These are phyloP conservation scores for Leptosomus discolor DNA, from an alignment of 2,113 vertebrate species.

Conservation along the genomic window DNA sequence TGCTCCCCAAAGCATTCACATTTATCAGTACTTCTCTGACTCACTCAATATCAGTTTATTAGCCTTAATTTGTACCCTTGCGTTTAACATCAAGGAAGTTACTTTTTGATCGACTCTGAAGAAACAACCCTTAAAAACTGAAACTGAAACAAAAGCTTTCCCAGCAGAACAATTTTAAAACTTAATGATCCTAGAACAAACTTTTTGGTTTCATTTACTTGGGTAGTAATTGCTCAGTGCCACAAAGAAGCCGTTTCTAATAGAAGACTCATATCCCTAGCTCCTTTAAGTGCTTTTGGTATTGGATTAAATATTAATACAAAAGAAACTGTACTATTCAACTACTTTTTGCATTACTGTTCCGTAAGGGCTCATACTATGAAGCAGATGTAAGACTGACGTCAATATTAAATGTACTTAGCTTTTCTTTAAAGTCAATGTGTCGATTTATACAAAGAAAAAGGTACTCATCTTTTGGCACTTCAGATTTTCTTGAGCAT, in stretches of 20 bases:
- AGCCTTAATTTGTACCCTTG: slow-evolving; percentile 41
- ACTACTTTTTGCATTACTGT: slow-evolving; percentile 8
- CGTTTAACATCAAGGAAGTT: slow-evolving; percentile 11
- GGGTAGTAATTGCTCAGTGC: slow-evolving; percentile 35
- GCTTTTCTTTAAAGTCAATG: slow-evolving; percentile 21
- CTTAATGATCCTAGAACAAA: slow-evolving; percentile 34
- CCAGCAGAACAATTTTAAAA: slow-evolving; percentile 37
- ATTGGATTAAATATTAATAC: slow-evolving; percentile 75
- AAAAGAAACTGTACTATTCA: slow-evolving; percentile 54
- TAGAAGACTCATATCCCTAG: slow-evolving; percentile 30
- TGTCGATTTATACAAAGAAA: background rate
- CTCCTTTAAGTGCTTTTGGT: slow-evolving; percentile 70
- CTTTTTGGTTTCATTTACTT: slow-evolving; percentile 51
- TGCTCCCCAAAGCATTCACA: background rate
- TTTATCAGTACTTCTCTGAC: slow-evolving; percentile 13
- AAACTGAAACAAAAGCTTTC: slow-evolving; percentile 25
- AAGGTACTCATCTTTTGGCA: background rate
- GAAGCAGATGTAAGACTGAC: background rate
- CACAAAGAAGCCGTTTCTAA: slow-evolving; percentile 55
- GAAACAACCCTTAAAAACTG: slow-evolving; percentile 12
- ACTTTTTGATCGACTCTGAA: slow-evolving; percentile 19
- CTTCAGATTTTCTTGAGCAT: background rate
- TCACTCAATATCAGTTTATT: slow-evolving; percentile 40
- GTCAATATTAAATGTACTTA: slow-evolving; percentile 15
- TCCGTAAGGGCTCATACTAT: slow-evolving; percentile 8